Evolutionary conservation across 2,888 invertebrate genomes (phyloP), one percentile per base, ranked within the genome.

Genomic region (Brachypalpus laphriformis): DNA sequence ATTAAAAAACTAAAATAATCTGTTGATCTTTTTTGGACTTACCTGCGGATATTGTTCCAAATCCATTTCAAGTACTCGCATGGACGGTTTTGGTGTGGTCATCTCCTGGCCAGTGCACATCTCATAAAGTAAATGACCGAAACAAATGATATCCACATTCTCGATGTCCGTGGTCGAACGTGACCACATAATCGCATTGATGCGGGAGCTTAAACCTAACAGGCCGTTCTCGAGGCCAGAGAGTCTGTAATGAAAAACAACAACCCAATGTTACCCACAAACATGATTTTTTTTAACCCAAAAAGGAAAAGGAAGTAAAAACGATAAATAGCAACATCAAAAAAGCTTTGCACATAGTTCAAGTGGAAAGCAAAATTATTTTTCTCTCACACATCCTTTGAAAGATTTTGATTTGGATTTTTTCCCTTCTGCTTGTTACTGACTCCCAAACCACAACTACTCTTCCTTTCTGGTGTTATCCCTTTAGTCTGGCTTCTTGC

Each of bases 81-180:
- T 94, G 87, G 96, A 94, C 61, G 96, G 96, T 89, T 94, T 94
- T 65, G 97, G 94, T 45, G 95, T 93, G 88, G 95, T 94, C 87
- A 97, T 92, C 89, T 97, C 96, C 87, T 95, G 95, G 42, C 97
- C 98, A 16, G 97, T 95, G 88, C 97, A 95, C 98, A 98, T 98
- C 93, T 98, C 98, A 91, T 96, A 98, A 75, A 98, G 93, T 89
- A 98, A 94, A 91, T 96, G 96, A 31, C 97, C 97, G 88, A 98
- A 95, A 88, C 95, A 95, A 86, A 95, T 93, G 14, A 94, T 94
- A 90, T 96, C 95, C 75, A 95, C 93, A 90, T 90, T 92, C 89
- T 92, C 93, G 88, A 93, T 92, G 90, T 92, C 92, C 45, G 90
- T 90, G 68, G 91, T 90, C 54, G 91, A 90, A 85, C 91, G 91